Evolutionary conservation across 2,888 invertebrate genomes (phyloP).

Genomic region (Agriotes lineatus): DNA sequence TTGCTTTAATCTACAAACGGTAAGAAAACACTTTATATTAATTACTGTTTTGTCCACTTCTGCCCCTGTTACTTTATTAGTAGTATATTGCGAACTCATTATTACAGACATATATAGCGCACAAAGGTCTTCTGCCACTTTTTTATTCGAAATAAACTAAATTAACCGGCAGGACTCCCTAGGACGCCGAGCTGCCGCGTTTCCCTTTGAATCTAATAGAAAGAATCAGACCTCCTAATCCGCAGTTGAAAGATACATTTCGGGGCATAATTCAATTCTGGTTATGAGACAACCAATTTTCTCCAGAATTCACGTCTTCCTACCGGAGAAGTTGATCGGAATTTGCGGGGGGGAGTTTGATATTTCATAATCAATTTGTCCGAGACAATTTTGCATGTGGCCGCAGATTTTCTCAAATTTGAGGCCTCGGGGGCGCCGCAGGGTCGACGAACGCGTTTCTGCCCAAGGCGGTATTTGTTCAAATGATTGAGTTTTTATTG

Average conservation of each 20-base stretch:
- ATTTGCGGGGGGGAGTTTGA: neutral
- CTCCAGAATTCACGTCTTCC: neutral
- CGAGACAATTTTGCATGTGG: neutral
- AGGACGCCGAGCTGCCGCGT: no score
- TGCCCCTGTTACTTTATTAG: no score
- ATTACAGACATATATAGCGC: no score
- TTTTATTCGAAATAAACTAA: no score
- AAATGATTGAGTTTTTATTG: slow-evolving; percentile 8
- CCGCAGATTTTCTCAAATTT: neutral
- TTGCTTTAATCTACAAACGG: no score
- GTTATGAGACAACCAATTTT: slow-evolving; percentile 10
- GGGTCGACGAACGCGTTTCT: no score
- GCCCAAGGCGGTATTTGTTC: neutral
- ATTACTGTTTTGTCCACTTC: no score
- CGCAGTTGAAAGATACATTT: slow-evolving; percentile 3
- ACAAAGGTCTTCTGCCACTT: no score
- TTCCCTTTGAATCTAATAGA: neutral
- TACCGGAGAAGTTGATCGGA: neutral
- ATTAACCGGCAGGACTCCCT: no score
- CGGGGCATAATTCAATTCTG: neutral
- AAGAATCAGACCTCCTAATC: neutral
- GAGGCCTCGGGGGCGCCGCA: neutral
- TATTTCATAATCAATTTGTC: slow-evolving; percentile 3
- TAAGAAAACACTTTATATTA: no score
- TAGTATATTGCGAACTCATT: no score